These are phyloP conservation scores for Ectropis crepuscularia DNA, from an alignment of 2,888 invertebrate species.

Conservation along the genomic window DNA sequence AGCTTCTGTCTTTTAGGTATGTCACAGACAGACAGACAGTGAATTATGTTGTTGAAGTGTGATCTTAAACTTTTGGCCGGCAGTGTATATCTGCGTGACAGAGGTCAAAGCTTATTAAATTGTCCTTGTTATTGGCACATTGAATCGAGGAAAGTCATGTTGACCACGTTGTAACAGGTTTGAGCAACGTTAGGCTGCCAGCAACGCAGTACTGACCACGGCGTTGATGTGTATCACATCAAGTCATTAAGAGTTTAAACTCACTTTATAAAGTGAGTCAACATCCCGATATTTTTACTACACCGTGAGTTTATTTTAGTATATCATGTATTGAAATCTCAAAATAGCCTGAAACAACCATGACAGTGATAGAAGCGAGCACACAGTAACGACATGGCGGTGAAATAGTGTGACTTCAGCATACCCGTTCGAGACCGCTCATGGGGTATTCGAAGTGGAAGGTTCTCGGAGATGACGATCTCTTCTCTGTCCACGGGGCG, in stretches of 20 bases:
- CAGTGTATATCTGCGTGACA: no score
- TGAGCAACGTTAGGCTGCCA: no score
- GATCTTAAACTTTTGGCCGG: no score
- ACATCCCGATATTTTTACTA: neutral
- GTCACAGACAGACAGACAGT: no score
- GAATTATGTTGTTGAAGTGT: no score
- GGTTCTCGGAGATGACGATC: constrained; percentile 13
- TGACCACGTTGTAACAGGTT: no score
- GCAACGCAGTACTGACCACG: no score
- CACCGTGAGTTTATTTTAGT: neutral
- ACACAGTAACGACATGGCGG: neutral
- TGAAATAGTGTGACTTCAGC: constrained; percentile 27
- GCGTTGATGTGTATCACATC: neutral
- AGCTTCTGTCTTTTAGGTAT: no score
- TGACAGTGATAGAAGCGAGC: constrained; percentile 3
- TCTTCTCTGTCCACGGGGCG: neutral
- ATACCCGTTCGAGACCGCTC: constrained; percentile 55
- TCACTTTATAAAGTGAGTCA: neutral
- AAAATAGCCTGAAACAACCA: neutral
- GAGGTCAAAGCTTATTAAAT: no score
- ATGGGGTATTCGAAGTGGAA: constrained; percentile 44
- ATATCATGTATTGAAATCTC: neutral
- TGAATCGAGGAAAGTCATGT: no score
- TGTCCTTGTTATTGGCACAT: no score
- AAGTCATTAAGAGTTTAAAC: neutral